These are phyloP conservation scores for Gallinago paraguaiae DNA, from an alignment of 2,113 vertebrate species.

Conservation along the genomic window DNA sequence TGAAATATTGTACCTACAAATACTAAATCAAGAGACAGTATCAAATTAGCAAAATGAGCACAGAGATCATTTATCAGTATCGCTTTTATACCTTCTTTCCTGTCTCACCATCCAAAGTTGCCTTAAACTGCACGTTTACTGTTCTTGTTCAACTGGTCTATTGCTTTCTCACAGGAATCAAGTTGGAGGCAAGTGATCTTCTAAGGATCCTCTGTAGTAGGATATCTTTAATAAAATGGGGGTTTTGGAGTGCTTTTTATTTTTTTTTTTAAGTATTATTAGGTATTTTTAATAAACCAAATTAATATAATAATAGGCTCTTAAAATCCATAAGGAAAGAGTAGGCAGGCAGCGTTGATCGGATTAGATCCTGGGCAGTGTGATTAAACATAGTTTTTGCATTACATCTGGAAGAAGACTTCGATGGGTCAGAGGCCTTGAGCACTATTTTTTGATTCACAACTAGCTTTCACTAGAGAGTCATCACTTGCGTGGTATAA, in stretches of 20 bases:
- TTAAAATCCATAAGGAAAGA: not conserved
- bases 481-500: not conserved
- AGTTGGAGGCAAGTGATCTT: not conserved
- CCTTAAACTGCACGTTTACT: not conserved
- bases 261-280: not conserved
- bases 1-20: not conserved
- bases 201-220: not conserved
- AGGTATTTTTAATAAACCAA: not conserved
- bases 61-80: not conserved
- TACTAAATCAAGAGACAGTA: not conserved
- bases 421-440: not conserved
- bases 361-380: not conserved
- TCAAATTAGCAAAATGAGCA: not conserved
- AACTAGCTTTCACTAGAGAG: not conserved
- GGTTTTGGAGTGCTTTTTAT: accelerated
- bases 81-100: not conserved
- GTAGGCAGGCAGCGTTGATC: not conserved
- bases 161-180: not conserved
- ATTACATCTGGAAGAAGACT: not conserved
- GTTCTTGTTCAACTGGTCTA: not conserved
- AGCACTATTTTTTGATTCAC: not conserved
- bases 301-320: not conserved
- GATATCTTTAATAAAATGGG: not conserved
- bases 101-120: not conserved
- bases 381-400: not conserved